Conservation (phyloP, 2,113 vertebrate genomes). For the Lagopus leucura region DNA sequence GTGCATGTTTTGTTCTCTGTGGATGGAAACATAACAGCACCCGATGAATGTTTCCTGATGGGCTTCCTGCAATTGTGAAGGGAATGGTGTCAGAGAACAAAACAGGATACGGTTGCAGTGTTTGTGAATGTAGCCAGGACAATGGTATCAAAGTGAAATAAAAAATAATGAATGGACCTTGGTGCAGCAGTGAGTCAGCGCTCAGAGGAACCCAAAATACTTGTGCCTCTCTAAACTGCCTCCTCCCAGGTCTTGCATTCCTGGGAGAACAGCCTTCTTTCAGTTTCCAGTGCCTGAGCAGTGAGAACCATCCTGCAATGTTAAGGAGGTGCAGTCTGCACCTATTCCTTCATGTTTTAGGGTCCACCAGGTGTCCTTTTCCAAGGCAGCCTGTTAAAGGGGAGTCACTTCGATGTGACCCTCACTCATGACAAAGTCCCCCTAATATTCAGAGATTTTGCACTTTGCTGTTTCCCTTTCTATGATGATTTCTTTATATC, state of each 20-base stretch:
- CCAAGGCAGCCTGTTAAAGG: neutral
- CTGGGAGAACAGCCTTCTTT: neutral
- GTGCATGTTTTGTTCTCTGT: constrained; percentile 68
- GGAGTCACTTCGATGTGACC: neutral
- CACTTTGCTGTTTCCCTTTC: neutral
- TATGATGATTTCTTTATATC: neutral
- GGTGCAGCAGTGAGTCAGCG: constrained; percentile 18
- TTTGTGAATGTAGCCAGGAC: constrained; percentile 67
- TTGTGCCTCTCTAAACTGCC: neutral
- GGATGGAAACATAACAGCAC: constrained; percentile 64
- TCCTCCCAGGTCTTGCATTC: constrained; percentile 6
- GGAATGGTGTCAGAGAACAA: constrained; percentile 70
- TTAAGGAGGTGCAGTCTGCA: neutral
- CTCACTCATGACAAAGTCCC: neutral
- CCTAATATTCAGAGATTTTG: neutral
- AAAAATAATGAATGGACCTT: constrained; percentile 68
- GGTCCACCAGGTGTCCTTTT: neutral
- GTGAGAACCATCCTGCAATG: neutral
- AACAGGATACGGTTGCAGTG: constrained; percentile 61
- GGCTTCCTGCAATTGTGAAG: constrained; percentile 70
- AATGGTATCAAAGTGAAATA: constrained; percentile 63
- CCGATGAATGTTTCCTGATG: constrained; percentile 51
- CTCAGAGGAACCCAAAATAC: constrained; percentile 4
- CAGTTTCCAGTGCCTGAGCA: neutral
- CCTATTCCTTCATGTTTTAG: neutral